phyloP scores from a whole-genome alignment of 2,888 invertebrate genomes.

The Plagodis dolabraria region DNA sequence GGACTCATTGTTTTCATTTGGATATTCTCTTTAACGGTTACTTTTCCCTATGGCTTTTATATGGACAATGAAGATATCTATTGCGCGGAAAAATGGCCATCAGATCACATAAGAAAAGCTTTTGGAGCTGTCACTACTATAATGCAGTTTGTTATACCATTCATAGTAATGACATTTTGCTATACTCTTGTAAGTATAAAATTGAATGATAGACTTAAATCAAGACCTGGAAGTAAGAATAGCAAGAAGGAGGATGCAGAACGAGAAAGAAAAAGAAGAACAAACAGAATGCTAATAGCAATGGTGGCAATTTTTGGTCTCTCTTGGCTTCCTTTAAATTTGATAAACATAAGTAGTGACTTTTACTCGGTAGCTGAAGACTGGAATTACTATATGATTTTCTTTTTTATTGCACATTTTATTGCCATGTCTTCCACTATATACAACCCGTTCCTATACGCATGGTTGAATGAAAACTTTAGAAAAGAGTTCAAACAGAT shows the following conservation, averaged over 20 bases:
- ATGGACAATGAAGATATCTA: slow-evolving; percentile 85
- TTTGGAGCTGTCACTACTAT: slow-evolving; percentile 92
- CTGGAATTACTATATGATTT: slow-evolving; percentile 90
- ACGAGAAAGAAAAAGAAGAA: slow-evolving; percentile 90
- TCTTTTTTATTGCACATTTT: slow-evolving; percentile 93
- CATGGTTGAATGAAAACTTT: slow-evolving; percentile 98
- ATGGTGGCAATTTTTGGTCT: slow-evolving; percentile 96
- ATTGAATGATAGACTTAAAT: slow-evolving; percentile 89
- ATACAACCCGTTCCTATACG: slow-evolving; percentile 97
- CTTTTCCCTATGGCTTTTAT: slow-evolving; percentile 94
- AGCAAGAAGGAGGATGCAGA: slow-evolving; percentile 91
- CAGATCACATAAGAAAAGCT: slow-evolving; percentile 87
- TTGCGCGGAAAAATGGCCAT: slow-evolving; percentile 93
- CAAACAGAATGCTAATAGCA: slow-evolving; percentile 95
- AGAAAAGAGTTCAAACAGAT: slow-evolving; percentile 94
- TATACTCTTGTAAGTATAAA: slow-evolving; percentile 93
- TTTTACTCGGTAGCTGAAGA: slow-evolving; percentile 86
- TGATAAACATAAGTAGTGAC: slow-evolving; percentile 91
- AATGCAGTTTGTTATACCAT: slow-evolving; percentile 94
- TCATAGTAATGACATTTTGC: slow-evolving; percentile 93
- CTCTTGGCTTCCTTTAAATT: slow-evolving; percentile 93
- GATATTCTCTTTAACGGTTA: slow-evolving; percentile 91
- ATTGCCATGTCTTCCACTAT: slow-evolving; percentile 97
- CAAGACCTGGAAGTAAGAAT: slow-evolving; percentile 90
- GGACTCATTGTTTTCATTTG: slow-evolving; percentile 92